Conservation (phyloP, 2,113 vertebrate species). For the Oreochromis niloticus region DNA sequence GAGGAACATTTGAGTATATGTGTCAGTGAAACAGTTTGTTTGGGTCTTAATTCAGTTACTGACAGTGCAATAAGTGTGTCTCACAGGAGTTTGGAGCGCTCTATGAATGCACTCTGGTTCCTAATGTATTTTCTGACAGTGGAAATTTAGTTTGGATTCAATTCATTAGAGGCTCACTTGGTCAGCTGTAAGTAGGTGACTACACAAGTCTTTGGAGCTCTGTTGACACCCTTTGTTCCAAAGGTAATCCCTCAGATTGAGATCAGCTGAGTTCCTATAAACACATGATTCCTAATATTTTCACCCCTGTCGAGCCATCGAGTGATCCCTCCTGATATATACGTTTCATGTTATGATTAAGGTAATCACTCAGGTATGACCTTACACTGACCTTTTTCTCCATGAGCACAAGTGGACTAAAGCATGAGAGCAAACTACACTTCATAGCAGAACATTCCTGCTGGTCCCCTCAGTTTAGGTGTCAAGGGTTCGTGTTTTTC, state of each 20-base stretch:
- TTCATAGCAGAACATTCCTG: background rate
- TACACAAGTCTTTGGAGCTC: accelerated
- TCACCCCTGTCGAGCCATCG: accelerated
- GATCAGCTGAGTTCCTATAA: background rate
- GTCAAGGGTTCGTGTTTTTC: background rate
- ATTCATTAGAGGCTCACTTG: accelerated
- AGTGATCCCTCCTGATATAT: background rate
- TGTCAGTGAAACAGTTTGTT: background rate
- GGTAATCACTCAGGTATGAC: background rate
- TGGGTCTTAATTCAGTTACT: background rate
- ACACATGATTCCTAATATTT: accelerated
- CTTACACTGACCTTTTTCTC: background rate
- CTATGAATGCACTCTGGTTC: background rate
- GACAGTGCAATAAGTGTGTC: accelerated
- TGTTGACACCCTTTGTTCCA: background rate
- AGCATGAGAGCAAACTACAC: background rate
- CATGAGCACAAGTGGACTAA: background rate
- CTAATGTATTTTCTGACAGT: background rate
- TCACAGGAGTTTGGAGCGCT: background rate
- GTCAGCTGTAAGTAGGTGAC: background rate
- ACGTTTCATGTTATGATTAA: background rate
- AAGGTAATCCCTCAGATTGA: accelerated
- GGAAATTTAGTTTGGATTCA: background rate
- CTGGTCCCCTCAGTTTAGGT: background rate
- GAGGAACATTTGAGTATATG: background rate